Evolutionary conservation across 2,888 invertebrate genomes (phyloP), one percentile per base, ranked within the genome.

Genomic region (Norana najaformis): DNA sequence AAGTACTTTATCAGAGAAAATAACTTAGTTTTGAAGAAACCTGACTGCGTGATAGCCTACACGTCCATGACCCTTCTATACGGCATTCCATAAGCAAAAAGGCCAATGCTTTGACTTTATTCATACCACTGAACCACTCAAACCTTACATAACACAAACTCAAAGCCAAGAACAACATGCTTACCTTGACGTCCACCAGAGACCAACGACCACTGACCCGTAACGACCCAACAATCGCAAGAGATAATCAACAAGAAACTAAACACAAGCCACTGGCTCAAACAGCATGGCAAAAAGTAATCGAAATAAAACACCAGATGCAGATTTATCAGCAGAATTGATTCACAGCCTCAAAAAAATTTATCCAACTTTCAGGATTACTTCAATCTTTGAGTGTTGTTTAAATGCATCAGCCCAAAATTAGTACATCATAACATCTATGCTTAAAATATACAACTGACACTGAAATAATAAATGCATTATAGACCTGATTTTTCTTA

Each of bases 141-240:
- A 69, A 69, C 69, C 69, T 69, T 69, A n/a, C 8, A 8, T 0
- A 69, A 69, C 6, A 69, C 30, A 69, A 69, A 36, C 35, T 83
- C 37, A 37, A 37, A 85, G 37, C 85, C 85, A 85, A 35, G 85
- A 85, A 36, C 53, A 53, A 18, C 85, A 18, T 85, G 85, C 85
- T 85, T 85, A 85, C 85, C 85, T 69, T 85, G 85, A 85, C 36
- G 18, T 36, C 85, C 35, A 35, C 85, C 85, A 36, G 85, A 85
- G 20, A 85, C 83, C 83, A 83, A 83, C 36, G 83, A 83, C 85
- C 85, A 35, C 85, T 85, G 85, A 85, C 85, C 85, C 23, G 18
- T 37, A 85, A 85, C 37, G 85, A 85, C 85, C 85, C 34, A n/a
- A 69, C 69, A 69, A 69, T 69, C n/a, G 69, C 69, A 69, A n/a